These are phyloP conservation scores for Parasteatoda tepidariorum DNA, from an alignment of 1,140 invertebrate species.

Conservation along the genomic window DNA sequence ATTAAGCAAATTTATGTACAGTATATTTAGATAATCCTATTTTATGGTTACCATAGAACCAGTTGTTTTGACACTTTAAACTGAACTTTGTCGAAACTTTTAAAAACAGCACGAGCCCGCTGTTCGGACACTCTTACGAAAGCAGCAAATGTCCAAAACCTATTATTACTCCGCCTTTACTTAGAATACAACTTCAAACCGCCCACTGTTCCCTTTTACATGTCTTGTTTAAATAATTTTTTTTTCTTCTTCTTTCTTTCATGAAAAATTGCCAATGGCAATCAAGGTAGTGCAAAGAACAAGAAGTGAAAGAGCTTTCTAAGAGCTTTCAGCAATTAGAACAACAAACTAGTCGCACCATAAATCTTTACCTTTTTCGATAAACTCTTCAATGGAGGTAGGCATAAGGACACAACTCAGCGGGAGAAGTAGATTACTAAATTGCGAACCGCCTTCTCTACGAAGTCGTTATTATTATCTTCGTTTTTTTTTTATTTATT, in stretches of 20 bases:
- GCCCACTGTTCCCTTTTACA: slow-evolving; percentile 23
- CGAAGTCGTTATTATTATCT: too few relatives aligned
- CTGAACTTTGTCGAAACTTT: too few relatives aligned
- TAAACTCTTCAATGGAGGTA: background rate
- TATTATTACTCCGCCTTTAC: slow-evolving; percentile 10
- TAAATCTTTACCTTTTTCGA: slow-evolving; percentile 13
- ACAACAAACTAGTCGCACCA: slow-evolving; percentile 12
- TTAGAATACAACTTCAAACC: background rate
- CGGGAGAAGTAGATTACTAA: background rate
- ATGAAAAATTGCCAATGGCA: background rate
- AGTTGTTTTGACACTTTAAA: too few relatives aligned
- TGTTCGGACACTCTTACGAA: too few relatives aligned
- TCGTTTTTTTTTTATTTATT: background rate
- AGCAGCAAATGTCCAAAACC: background rate
- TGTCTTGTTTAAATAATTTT: slow-evolving; percentile 19
- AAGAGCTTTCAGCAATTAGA: slow-evolving; percentile 28
- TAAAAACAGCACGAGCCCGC: too few relatives aligned
- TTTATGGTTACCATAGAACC: too few relatives aligned
- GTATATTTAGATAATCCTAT: too few relatives aligned
- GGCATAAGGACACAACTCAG: background rate
- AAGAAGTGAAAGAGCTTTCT: background rate
- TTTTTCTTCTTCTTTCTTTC: background rate
- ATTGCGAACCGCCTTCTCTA: background rate
- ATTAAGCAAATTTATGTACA: too few relatives aligned
- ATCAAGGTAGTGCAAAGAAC: background rate